Base-by-base conservation (phyloP, 2,797 vertebrate species). In the Cyprinodon diabolis region DNA sequence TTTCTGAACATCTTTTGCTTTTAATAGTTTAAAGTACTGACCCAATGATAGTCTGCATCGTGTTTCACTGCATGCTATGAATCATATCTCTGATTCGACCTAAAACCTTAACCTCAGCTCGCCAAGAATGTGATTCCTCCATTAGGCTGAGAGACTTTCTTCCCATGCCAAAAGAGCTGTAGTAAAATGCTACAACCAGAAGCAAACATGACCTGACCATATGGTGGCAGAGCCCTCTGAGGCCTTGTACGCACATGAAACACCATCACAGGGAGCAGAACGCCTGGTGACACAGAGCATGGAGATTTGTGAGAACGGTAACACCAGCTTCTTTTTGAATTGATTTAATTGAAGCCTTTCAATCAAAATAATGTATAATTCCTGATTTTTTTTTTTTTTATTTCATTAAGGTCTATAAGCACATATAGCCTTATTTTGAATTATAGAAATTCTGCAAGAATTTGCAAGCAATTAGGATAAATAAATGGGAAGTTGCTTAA, bases 171-270 rank as follows among this genome's bases (percentile, higher is more conserved):
- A 71, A 78, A 83, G 82, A 80, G 54, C 72, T 77, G 83, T 65
- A 66, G 76, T 48, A 76, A 83, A 88, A 71, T 2, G 49, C 74
- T 70, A 10, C 71, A 72, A 43, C 66, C 68, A 79, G 77, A 84
- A 83, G 71, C 77, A 72, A 54, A 84, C 77, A n/a, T 75, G 81
- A 87, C 84, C 87, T 10, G 74, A 78, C 66, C 86, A 86, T 90
- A 87, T 78, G 87, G 81, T 66, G 12, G 57, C 15, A 0, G 48
- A 49, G 79, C 77, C 76, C 55, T 68, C 56, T 14, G 76, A 25
- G 35, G 66, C 71, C 45, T 5, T 62, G 9, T 6, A 1, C 75
- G 60, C 6, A 13, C 77, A 74, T 17, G 19, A 86, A 81, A 69
- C 40, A 1, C 1, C 48, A 19, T 58, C 23, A 2, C 65, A 15